Evolutionary conservation across 2,888 invertebrate species (phyloP).

Genomic region (Erebia palarica): DNA sequence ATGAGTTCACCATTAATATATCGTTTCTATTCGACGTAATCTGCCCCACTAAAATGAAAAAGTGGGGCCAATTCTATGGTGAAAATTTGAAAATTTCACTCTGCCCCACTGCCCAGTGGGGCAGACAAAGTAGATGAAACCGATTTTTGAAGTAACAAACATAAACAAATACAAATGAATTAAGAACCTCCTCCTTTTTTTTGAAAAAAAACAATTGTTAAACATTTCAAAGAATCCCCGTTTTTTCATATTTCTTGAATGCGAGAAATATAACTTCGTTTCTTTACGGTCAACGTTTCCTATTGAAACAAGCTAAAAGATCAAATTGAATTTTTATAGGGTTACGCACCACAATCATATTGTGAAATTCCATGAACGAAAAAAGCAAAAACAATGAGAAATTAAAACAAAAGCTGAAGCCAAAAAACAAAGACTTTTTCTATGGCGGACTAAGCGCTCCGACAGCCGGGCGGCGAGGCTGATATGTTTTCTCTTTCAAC

Average conservation of each 20-base stretch:
- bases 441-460: neutral
- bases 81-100: no score
- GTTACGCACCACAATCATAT: neutral
- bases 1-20: no score
- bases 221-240: neutral
- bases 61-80: no score
- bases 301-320: slow-evolving; percentile 13
- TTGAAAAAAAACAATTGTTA: neutral
- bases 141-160: neutral
- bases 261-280: neutral
- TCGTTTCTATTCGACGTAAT: no score
- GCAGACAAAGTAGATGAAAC: no score
- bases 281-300: neutral
- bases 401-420: slow-evolving; percentile 10
- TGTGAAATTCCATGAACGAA: slow-evolving; percentile 2
- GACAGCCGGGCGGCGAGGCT: no score
- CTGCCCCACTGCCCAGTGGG: no score
- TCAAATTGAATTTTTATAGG: neutral
- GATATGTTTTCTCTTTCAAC: no score
- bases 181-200: no score
- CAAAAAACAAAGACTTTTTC: slow-evolving; percentile 1
- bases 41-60: no score
- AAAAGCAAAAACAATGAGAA: slow-evolving; percentile 7
- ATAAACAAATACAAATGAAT: neutral
- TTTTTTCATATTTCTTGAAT: neutral